Evolutionary conservation across 2,888 invertebrate genomes (phyloP), one percentile per base, ranked within the genome.

Genomic region (Stenchaetothrips biformis): DNA sequence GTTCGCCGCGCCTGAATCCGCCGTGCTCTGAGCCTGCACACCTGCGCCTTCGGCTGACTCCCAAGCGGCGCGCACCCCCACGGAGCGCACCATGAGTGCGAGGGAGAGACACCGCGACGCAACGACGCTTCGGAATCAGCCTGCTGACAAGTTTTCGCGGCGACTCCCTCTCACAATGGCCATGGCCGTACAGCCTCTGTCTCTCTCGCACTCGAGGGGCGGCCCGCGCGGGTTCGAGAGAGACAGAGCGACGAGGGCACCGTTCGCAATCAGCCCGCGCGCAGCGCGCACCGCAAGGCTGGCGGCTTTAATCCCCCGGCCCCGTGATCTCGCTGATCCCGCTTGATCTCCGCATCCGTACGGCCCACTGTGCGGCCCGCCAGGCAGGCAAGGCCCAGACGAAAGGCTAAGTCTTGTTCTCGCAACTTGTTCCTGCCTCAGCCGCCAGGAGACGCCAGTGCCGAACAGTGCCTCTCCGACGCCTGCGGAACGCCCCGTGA

Each of bases 331-430:
- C 25, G 21, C 25, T 74, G 67, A 74, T 74, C 67, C 67, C 25
- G 25, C 67, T 25, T 74, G 67, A 74, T 74, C 67, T 25, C 67
- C 67, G 67, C 67, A 74, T 74, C 67, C 67, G 67, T 21, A 25
- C 67, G 25, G 67, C 67, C 67, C n/a, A n/a, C n/a, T n/a, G n/a
- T n/a, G n/a, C 21, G 8, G 53, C 53, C 16, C 53, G 11, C 53
- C 53, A 53, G 53, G 16, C 53, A 16, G 53, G 53, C 59, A 13
- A 9, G 13, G 18, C 59, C 9, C 53, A 25, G 25, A 7, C 67
- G 67, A 74, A 74, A 74, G 67, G 21, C 67, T 74, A 74, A 74
- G 67, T 74, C 67, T 74, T 74, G 67, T 74, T 74, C 25, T 11
- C 67, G 25, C 67, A 74, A 74, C 67, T 74, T 74, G 67, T 25